Base-by-base conservation (phyloP, 2,888 invertebrate genomes). In the Eumerus sabulonum region DNA sequence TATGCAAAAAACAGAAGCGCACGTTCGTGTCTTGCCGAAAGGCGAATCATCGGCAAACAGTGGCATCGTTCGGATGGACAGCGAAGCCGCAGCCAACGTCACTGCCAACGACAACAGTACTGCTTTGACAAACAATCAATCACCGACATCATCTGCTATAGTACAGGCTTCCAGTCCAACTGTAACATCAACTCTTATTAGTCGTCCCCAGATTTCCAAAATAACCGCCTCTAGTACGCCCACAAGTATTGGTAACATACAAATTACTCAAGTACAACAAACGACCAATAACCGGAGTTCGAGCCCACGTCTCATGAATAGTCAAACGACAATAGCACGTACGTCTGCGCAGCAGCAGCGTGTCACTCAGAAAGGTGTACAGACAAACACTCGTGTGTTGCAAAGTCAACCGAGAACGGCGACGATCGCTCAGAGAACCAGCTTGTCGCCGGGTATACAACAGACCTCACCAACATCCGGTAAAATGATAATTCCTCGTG, bases 11-110 rank as follows among this genome's bases (percentile, higher is more conserved):
- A 76, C 83, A 27, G 88, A 88, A 82, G 86, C 88, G 67, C 86
- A 87, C 74, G 85, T 89, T 67, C 87, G 88, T n/a, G 85, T 89
- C 81, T 82, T 89, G 56, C 83, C 87, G 27, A 87, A 87, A 74
- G 85, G 87, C 40, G 89, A 89, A 72, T 84, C 86, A 67, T 83
- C 86, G 66, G 79, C 82, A 16, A 85, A 81, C 64, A 86, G 88
- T 38, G 89, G 89, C 14, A 87, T 89, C 19, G 86, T 89, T 27
- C 87, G 89, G 9, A 83, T 86, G 66, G 83, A 83, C 12, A 82
- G 84, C n/a, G 83, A 82, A 44, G 54, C 66, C 11, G 60, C 72
- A 5, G 64, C 83, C 16, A 53, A 60, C 1, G 74, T 51, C 17
- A 53, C 66, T 40, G 66, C 40, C 50, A 60, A 67, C 59, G 42